Base-by-base conservation (phyloP, 2,888 invertebrate species). In the Melitaea athalia region DNA sequence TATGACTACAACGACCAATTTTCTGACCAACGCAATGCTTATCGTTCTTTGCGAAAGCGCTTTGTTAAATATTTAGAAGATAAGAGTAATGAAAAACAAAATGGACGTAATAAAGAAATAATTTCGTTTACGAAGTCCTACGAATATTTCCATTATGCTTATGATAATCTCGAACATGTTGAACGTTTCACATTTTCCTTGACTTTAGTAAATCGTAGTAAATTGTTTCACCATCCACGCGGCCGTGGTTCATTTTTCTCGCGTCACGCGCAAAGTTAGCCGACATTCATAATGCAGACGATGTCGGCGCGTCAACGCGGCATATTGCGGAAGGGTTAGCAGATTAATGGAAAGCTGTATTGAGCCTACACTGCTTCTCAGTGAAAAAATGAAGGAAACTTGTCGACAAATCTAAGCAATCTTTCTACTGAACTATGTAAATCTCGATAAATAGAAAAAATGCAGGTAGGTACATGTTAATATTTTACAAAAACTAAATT, bases 181-280 rank as follows among this genome's bases (percentile, higher is more conserved):
- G 10, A 12, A 12, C 50, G n/a, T 15, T 53, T 66, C 53, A 38
- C 8, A 38, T 38, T 38, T 38, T 66, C 45, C 45, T 61, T 43
- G 43, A 63, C 61, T 61, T 55, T 75, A 85, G 86, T 87, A 81
- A 84, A 86, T 88, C 81, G 85, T 75, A 85, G 86, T 87, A 81
- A 84, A 86, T 88, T 81, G 85, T 86, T 86, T 85, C 80, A 82
- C 87, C 79, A 91, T 90, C 85, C 81, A 78, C 78, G 78, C 80
- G 80, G 82, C 82, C 80, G 82, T 79, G 87, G 88, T 89, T 92
- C 92, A 92, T 92, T 92, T 92, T 92, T 92, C 92, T 88, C 90
- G 86, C 90, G 92, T 92, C 92, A 87, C 83, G 84, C 82, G 84
- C 75, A 83, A 88, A 88, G 85, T 90, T 89, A 79, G 80, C 84